Evolutionary conservation across 2,888 invertebrate genomes (phyloP), one percentile per base, ranked within the genome.

Genomic region (Syrphus vitripennis): DNA sequence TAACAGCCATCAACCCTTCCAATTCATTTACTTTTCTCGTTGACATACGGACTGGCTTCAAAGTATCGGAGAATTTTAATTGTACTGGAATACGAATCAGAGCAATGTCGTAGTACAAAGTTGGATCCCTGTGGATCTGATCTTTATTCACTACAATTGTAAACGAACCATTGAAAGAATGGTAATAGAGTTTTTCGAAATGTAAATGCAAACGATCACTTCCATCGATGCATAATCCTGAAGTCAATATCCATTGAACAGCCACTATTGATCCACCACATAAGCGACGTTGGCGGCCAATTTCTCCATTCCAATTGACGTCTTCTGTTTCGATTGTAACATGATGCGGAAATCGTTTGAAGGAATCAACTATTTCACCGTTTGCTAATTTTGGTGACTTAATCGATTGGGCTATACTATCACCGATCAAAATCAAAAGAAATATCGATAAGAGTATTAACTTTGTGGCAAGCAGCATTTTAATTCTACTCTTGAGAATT

Each of bases 271-370:
- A 78, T 29, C 86, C 86, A 29, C 75, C 61, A 42, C 87, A 87
- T 3, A 31, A 7, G 3, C n/a, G 24, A 29, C 10, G 0, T 4
- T 2, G n/a, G n/a, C n/a, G n/a, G n/a, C n/a, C 0, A 7, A n/a
- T n/a, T n/a, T n/a, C 31, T 16, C n/a, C n/a, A 4, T 57, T 10
- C 3, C 12, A 3, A 50, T 10, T 14, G 10, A 2, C 3, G n/a
- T n/a, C n/a, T n/a, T n/a, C 31, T 10, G 40, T 45, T 16, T 45
- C 50, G 10, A 79, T 72, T 9, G 72, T 83, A 3, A 87, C 87
- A 45, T 87, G 79, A 72, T 87, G 82, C 0, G 83, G 87, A 40
- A 87, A 87, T 34, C 79, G 65, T 19, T 55, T 34, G 4, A 87
- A 14, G 0, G 79, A 79, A 31, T 83, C 79, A 24, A 76, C 57